Percentiles rank a stretch among this genome's conserved stretches.
phyloP scores from a whole-genome alignment of 1,140 invertebrate genomes.

The Ips nitidus region DNA sequence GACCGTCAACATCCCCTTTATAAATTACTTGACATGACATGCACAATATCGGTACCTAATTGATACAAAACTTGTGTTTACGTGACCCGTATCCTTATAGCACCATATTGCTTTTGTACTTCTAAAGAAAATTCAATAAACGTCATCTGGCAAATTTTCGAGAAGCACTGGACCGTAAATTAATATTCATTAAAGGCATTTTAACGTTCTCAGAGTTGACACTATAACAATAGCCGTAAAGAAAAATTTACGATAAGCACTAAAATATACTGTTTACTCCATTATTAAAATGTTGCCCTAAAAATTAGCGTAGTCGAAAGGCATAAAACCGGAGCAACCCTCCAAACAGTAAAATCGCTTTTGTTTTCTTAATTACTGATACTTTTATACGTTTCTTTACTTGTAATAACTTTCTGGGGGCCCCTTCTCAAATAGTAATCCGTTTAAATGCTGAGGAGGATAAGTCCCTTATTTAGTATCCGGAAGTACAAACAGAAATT shows the following conservation, averaged over 20 bases:
- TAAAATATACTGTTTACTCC: slow-evolving; percentile 38
- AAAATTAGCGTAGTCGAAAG: slow-evolving; percentile 40
- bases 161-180: no score
- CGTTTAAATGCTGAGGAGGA: slow-evolving; percentile 39
- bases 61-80: no score
- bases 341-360: slow-evolving; percentile 37
- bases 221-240: slow-evolving; percentile 22
- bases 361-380: slow-evolving; percentile 47
- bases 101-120: no score
- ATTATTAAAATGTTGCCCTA: slow-evolving; percentile 38
- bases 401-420: slow-evolving; percentile 42
- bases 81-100: no score
- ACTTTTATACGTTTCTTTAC: slow-evolving; percentile 46
- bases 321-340: slow-evolving; percentile 36
- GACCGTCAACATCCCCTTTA: neutral
- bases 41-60: no score
- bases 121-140: no score
- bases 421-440: slow-evolving; percentile 41
- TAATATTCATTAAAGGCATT: no score
- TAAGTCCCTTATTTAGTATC: slow-evolving; percentile 27
- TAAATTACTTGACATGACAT: no score
- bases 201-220: neutral
- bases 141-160: no score
- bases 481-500: slow-evolving; percentile 32
- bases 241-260: slow-evolving; percentile 36